Base-by-base conservation (phyloP, 2,888 invertebrate species). In the Chironomus riparius region DNA sequence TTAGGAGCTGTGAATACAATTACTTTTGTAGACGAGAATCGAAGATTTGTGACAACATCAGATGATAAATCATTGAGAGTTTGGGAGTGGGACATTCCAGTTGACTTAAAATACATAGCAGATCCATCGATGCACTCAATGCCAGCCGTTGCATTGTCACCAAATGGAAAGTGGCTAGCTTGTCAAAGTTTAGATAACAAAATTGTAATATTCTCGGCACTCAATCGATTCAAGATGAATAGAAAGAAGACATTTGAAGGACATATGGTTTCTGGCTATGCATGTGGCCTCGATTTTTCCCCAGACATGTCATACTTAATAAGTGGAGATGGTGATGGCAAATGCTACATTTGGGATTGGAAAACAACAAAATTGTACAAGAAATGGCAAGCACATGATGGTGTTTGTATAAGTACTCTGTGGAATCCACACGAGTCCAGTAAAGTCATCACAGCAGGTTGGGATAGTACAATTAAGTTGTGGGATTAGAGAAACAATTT, bases 391-490 rank as follows among this genome's bases (percentile, higher is more conserved):
- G 99, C 99, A 0, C 99, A 99, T 83, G 98, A 99, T 79, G 95
- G 95, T 77, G 98, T 98, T 15, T 98, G 98, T 82, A 98, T 98
- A 78, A 89, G 91, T 15, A 90, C 92, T 0, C 86, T 98, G 15
- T 99, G 99, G 99, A 98, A 99, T 86, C 99, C 99, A 0, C 98
- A 99, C 82, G 99, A 99, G 83, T 94, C 98, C 2, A 97, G 97
- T 81, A 94, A 95, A 83, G 88, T 99, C 76, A 93, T 95, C n/a
- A 97, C 98, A 0, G 97, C 97, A 62, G 98, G 99, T 70, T 99
- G 99, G 99, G 99, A 99, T 85, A 97, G 97, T 5, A 86, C 95
- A 78, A 96, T 99, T 79, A 99, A 99, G 85, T 96, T 95, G 84
- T 99, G 99, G 98, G 98, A 98, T 86, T 98, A 88, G 24, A 21